Conservation (phyloP, 1,140 invertebrate species). For the Homalodisca vitripennis region DNA sequence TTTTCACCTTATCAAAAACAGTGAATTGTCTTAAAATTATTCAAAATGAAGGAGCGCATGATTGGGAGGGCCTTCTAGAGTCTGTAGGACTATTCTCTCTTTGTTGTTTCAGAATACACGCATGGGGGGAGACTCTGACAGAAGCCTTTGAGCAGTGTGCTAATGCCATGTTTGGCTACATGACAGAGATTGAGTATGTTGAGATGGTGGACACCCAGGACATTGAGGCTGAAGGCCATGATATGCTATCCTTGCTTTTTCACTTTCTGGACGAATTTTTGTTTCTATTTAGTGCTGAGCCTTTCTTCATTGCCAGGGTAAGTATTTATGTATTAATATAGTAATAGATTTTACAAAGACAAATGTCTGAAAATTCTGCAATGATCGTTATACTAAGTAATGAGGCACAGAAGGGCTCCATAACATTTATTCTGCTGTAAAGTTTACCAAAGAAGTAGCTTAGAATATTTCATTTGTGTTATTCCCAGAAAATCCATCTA, state of each 20-base stretch:
- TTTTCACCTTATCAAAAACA: neutral
- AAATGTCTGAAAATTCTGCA: no score
- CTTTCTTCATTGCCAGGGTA: conserved; percentile 72
- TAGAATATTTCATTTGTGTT: no score
- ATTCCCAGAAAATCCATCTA: no score
- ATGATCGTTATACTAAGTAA: no score
- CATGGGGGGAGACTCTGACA: conserved; percentile 84
- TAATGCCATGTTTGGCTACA: conserved; percentile 95
- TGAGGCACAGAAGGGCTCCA: no score
- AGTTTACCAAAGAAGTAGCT: no score
- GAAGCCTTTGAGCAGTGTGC: conserved; percentile 96
- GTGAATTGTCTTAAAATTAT: neutral
- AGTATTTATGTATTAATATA: no score
- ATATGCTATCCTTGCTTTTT: conserved; percentile 85
- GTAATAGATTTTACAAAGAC: no score
- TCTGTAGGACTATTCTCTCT: neutral
- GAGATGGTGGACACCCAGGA: conserved; percentile 75
- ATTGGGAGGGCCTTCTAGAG: neutral
- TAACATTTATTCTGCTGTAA: no score
- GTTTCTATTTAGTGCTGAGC: conserved; percentile 91
- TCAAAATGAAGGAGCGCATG: neutral
- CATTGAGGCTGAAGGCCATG: conserved; percentile 84
- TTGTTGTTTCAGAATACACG: conserved; percentile 64
- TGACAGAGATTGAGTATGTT: conserved; percentile 89
- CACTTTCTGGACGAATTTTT: conserved; percentile 95